These are phyloP conservation scores for Chymomyza costata DNA, from an alignment of 1,140 invertebrate species.

Conservation along the genomic window DNA sequence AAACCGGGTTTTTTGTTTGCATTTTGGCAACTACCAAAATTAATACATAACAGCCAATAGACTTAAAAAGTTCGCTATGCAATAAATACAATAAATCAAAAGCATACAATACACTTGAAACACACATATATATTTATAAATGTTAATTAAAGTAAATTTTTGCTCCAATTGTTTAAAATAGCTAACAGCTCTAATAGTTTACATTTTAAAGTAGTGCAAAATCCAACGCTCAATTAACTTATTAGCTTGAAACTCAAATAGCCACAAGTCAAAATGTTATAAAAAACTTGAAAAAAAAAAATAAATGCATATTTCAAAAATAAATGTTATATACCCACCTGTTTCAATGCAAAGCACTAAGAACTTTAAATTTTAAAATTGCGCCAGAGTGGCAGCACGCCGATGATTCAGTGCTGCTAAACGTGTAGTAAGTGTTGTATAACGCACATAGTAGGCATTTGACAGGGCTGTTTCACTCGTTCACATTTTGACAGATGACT, in stretches of 20 bases:
- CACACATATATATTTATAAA: slow-evolving; percentile 43
- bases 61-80: slow-evolving; percentile 39
- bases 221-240: slow-evolving; percentile 61
- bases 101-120: slow-evolving; percentile 37
- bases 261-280: slow-evolving; percentile 63
- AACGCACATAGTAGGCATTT: too few relatives aligned
- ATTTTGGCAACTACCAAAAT: slow-evolving; percentile 47
- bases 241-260: slow-evolving; percentile 64
- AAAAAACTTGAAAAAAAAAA: background rate
- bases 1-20: background rate
- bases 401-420: background rate
- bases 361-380: background rate
- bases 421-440: too few relatives aligned
- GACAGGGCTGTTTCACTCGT: background rate
- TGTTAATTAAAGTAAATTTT: slow-evolving; percentile 40
- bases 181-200: slow-evolving; percentile 43
- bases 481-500: slow-evolving; percentile 46
- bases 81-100: slow-evolving; percentile 39
- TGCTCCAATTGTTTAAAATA: slow-evolving; percentile 48
- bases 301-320: slow-evolving; percentile 17
- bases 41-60: slow-evolving; percentile 8
- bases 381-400: background rate
- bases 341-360: background rate
- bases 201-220: slow-evolving; percentile 46
- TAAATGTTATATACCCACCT: background rate